Evolutionary conservation across 2,113 vertebrate genomes (phyloP), one percentile per base, ranked within the genome.

Genomic region (Cinclus cinclus): DNA sequence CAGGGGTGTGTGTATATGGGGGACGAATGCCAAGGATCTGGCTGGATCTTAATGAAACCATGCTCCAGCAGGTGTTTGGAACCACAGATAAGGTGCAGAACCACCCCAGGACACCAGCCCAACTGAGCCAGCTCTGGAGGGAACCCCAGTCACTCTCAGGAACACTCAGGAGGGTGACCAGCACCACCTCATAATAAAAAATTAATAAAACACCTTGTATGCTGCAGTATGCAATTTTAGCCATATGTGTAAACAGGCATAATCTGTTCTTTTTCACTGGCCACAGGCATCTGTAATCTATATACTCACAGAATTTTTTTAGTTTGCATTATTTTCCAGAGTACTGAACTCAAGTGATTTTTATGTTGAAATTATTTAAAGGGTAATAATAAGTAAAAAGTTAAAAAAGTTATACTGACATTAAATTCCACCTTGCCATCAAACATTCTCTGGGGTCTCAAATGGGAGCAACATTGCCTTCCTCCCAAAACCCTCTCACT

Each of bases 1-100:
- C 1, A 0, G 1, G 31, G 1, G 22, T 52, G 28, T 15, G 13
- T 10, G 15, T n/a, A 24, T 12, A 10, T 37, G 24, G 7, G 21
- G 15, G 17, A 65, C 64, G 56, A 28, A 75, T 21, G 39, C 46
- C 83, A 69, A 56, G 37, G 71, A 33, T 65, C 59, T 31, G 42
- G 5, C 60, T 71, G 77, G 50, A 39, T 71, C 35, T 30, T 50
- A 44, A 46, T 13, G n/a, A 58, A 91, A 33, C 37, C 17, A 24
- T 14, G 37, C 56, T 39, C 20, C 19, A 33, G 80, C 18, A 39
- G 42, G 14, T 62, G 64, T 44, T 74, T 8, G 3, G 18, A 44
- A 42, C 25, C 39, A 27, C 4, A 44, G 55, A 39, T 31, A 25
- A 16, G 39, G 67, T 27, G 33, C 37, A 70, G 58, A 35, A 30